Conservation (phyloP, 2,888 invertebrate genomes). For the Drosophila antonietae region DNA sequence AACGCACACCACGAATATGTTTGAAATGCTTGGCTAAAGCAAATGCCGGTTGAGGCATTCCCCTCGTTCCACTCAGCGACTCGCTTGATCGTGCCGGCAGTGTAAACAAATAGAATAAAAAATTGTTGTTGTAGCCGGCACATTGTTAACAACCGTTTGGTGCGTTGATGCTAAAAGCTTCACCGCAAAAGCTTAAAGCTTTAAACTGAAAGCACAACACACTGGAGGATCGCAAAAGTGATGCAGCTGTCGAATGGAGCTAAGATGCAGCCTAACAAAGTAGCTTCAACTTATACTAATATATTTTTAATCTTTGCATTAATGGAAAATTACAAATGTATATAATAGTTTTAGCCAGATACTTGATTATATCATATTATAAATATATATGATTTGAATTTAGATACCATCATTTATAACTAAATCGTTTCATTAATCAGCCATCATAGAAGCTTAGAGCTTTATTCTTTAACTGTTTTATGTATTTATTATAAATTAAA, state of each 20-base stretch:
- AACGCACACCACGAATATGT: slow-evolving; percentile 17
- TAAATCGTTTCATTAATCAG: too few relatives aligned
- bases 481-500: too few relatives aligned
- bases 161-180: slow-evolving; percentile 20
- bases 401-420: not conserved
- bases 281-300: not conserved
- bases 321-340: not conserved
- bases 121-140: slow-evolving; percentile 21
- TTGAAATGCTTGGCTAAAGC: not conserved
- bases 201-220: slow-evolving; percentile 10
- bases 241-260: not conserved
- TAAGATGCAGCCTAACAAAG: not conserved
- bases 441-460: too few relatives aligned
- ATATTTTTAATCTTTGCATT: not conserved
- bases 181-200: slow-evolving; percentile 41
- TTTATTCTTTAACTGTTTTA: too few relatives aligned
- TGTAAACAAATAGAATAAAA: slow-evolving; percentile 54
- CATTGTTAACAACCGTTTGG: slow-evolving; percentile 5
- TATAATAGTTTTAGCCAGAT: not conserved
- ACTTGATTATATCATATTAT: not conserved
- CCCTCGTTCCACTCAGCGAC: not conserved
- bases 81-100: slow-evolving; percentile 42
- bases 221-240: slow-evolving; percentile 38
- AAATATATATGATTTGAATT: not conserved
- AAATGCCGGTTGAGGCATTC: slow-evolving; percentile 3